Base-by-base conservation (phyloP, 2,113 vertebrate genomes). In the Phasianus colchicus region DNA sequence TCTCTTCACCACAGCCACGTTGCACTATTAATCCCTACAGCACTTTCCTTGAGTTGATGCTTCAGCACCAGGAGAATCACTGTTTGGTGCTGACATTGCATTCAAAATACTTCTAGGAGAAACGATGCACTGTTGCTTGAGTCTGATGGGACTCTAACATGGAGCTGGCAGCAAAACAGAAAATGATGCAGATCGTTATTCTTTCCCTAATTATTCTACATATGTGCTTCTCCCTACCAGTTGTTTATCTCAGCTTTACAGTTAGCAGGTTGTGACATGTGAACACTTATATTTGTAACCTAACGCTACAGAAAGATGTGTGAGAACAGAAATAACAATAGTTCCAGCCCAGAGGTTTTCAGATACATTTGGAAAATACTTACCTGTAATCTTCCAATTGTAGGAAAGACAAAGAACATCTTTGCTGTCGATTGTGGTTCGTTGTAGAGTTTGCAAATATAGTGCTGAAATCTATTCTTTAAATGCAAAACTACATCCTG, bases 351-450 rank as follows among this genome's bases (percentile, higher is more conserved):
- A 86, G 60, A 76, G 58, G 36, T 96, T 96, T 96, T 86, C 88
- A 95, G 93, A 83, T 19, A 43, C 30, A 73, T n/a, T 75, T 96
- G 96, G 94, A 96, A 91, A 22, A 40, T 27, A 80, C 79, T 86
- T 72, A 85, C 74, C 95, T 52, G 18, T 76, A 86, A 97, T 96
- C 97, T 96, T 88, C 91, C 83, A 96, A 22, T 47, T 76, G 48
- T 25, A 84, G 78, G 83, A 95, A 97, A 91, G 81, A 95, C 6
- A 88, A 86, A 94, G 91, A 94, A 81, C 58, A 73, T 66, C 40
- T 64, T 81, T 22, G 21, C 61, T 96, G 45, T 71, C 88, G 77
- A 86, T 92, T 86, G 70, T 63, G 78, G 96, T 95, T 90, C 79
- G 70, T 57, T 91, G 81, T 74, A 83, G 69, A 90, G 50, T 93